These are phyloP conservation scores for Drosophila sordidula DNA, from an alignment of 2,888 invertebrate species.

Conservation along the genomic window DNA sequence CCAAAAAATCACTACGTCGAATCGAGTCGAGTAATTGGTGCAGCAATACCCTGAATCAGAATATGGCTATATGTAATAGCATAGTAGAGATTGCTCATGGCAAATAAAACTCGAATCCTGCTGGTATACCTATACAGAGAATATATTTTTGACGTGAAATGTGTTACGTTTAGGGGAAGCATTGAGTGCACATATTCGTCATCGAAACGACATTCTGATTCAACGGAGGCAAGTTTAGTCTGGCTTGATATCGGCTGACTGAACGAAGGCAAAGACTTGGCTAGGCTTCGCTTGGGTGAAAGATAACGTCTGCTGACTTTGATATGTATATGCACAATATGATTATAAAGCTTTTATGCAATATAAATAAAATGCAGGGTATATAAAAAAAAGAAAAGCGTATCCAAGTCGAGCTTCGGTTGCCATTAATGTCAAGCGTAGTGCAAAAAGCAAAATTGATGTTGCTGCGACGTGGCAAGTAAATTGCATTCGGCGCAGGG, in stretches of 20 bases:
- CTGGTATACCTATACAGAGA: too few species aligned
- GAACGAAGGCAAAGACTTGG: neutral
- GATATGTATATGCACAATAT: conserved; percentile 1
- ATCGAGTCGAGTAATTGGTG: too few species aligned
- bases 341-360: conserved; percentile 14
- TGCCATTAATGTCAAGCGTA: conserved; percentile 54
- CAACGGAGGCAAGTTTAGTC: too few species aligned
- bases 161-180: too few species aligned
- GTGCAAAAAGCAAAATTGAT: conserved; percentile 43
- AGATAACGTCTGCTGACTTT: neutral
- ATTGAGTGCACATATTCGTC: too few species aligned
- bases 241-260: neutral
- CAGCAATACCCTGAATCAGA: too few species aligned
- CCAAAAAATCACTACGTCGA: conserved; percentile 1
- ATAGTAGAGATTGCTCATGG: too few species aligned
- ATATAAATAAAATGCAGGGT: conserved; percentile 26
- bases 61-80: too few species aligned
- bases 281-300: neutral
- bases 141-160: too few species aligned
- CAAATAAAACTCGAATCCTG: too few species aligned
- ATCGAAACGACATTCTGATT: too few species aligned
- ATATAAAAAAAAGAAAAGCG: conserved; percentile 4
- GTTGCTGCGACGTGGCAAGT: conserved; percentile 38
- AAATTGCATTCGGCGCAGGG: conserved; percentile 38
- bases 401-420: conserved; percentile 13